phyloP scores from a whole-genome alignment of 2,113 vertebrate genomes.

The Nerophis lumbriciformis region DNA sequence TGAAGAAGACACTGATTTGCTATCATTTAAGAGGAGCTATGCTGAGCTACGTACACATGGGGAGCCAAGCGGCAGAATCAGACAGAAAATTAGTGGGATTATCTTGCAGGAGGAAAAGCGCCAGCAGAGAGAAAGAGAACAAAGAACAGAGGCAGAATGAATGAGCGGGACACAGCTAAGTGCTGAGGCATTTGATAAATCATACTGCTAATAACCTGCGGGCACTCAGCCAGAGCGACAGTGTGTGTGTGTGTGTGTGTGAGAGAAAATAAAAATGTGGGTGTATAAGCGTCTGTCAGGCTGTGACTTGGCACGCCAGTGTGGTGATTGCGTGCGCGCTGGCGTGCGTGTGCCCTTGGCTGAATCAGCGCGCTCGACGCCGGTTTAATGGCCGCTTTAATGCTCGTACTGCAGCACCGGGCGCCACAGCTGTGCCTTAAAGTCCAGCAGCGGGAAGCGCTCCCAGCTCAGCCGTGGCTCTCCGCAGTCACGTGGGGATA shows the following conservation, averaged over 20 bases:
- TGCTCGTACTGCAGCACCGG: constrained; percentile 19
- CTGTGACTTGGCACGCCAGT: constrained; percentile 53
- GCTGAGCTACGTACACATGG: constrained; percentile 13
- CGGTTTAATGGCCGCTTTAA: constrained; percentile 38
- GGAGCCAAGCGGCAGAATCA: constrained; percentile 22
- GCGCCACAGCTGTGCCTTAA: constrained; percentile 34
- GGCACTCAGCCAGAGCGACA: constrained; percentile 33
- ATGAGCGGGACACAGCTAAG: constrained; percentile 32
- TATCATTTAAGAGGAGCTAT: constrained; percentile 1
- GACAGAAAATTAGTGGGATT: constrained; percentile 39
- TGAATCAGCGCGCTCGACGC: constrained; percentile 24
- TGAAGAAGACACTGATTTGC: background rate
- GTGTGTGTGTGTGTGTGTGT: constrained; percentile 18
- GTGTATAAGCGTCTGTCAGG: constrained; percentile 21
- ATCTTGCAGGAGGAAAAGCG: constrained; percentile 14
- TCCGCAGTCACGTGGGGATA: constrained; percentile 35
- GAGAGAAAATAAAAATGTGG: constrained; percentile 17
- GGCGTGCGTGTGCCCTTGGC: constrained; percentile 28
- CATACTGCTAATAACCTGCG: constrained; percentile 47
- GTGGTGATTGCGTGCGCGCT: constrained; percentile 16
- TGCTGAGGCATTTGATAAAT: constrained; percentile 49
- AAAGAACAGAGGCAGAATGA: constrained; percentile 27
- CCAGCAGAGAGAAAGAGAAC: constrained; percentile 30
- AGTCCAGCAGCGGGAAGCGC: constrained; percentile 26
- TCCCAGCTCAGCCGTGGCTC: constrained; percentile 32